Base-by-base conservation (phyloP, 35 echinoderm and acorn worm species). In the Lytechinus variegatus region DNA sequence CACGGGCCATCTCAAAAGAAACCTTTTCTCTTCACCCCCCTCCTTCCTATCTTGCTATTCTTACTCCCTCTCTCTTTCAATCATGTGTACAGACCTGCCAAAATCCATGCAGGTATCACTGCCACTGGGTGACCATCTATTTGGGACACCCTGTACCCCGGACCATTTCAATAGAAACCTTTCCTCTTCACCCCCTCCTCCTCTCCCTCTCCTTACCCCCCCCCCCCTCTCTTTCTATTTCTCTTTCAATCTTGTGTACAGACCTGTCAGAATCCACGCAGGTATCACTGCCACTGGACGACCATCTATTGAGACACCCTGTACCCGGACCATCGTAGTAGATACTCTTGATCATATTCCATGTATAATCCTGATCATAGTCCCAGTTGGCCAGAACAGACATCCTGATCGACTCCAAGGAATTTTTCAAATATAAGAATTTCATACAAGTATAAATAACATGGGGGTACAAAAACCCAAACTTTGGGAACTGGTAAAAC, bases 261-360 rank as follows among this genome's bases (percentile, higher is more conserved):
- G 21, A 79, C 66, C 66, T 79, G n/a, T 79, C 66, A 0, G 16
- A 79, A 24, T 79, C 66, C 16, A 79, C 66, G 5, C 66, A 79
- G 66, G 66, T 79, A 79, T 79, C 66, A n/a, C 66, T 79, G n/a
- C 66, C 66, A 79, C 66, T 79, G 66, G 66, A 79, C 8, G 66
- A 79, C 66, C 66, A 79, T 14, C 66, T 24, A 79, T 24, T 79
- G 19, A 79, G 66, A 79, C 16, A 79, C 66, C 66, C 66, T 79
- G 21, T n/a, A 79, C 66, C 61, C n/a, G 21, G 19, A 79, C 21
- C 66, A 79, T 24, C 66, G n/a, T 24, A 79, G 66, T 79, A 79
- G 4, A 79, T 79, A n/a, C n/a, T 79, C 3, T n/a, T 79, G 66
- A 79, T 79, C 66, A 79, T 79, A 79, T 79, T 79, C 66, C 66